Base-by-base conservation (phyloP, 2,888 invertebrate genomes). In the Timema cristinae region DNA sequence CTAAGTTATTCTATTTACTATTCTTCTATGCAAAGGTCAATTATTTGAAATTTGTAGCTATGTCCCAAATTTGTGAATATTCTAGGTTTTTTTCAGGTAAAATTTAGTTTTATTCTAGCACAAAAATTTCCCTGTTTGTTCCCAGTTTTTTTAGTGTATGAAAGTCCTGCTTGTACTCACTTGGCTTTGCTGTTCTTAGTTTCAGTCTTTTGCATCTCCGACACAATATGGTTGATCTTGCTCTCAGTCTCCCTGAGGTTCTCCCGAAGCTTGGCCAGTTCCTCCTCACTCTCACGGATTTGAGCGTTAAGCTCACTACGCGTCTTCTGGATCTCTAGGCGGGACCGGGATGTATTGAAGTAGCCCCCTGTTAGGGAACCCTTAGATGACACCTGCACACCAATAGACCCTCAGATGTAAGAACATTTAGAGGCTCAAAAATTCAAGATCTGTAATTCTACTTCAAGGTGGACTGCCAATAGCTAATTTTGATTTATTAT, bases 321-420 rank as follows among this genome's bases (percentile, higher is more conserved):
- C 1, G 92, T 94, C 83, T 97, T 97, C 80, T 98, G 97, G 86
- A 95, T 93, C 81, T 97, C 96, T 2, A 98, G 85, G 32, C 97
- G 92, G 0, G 96, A 97, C 5, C 97, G 88, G 0, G 96, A 90
- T 11, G 95, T 94, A 82, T 99, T 99, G 84, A 98, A 97, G 81
- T 98, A 99, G 70, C 99, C 99, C n/a, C 99, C 98, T 0, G 98
- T 98, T 7, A 98, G 85, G 0, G 97, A 96, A n/a, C 98, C 98
- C 83, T 97, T 95, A 0, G 97, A 94, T 8, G 96, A 97, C 52
- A 94, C 93, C 86, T 91, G 83, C 77, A 72, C 50, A 71, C 11
- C 0, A 16, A 32, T 32, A 32, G 32, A 32, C 32, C 32, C 32
- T 32, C 32, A 32, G 2, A 32, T 4, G 32, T 32, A 4, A 32